These are phyloP conservation scores for Cataglyphis albicans DNA, from an alignment of 2,888 invertebrate genomes.

Conservation along the genomic window DNA sequence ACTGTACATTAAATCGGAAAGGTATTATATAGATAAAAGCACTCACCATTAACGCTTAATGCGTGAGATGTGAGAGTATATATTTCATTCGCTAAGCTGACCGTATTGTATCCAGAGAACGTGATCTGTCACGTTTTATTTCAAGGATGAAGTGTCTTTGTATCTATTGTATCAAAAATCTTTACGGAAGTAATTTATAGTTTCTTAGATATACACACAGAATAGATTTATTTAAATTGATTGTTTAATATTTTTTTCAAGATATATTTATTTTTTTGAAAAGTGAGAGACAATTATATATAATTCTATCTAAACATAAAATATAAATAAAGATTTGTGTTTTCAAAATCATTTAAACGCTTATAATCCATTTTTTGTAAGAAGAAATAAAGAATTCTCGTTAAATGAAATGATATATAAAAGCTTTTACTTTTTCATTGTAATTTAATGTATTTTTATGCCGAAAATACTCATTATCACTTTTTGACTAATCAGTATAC, in stretches of 20 bases:
- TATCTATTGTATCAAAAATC: background rate
- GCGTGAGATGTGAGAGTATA: background rate
- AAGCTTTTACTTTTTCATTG: background rate
- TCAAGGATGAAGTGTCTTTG: background rate
- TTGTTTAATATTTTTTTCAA: background rate
- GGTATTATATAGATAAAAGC: conserved; percentile 24
- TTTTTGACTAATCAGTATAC: background rate
- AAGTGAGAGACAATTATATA: background rate
- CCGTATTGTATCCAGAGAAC: conserved; percentile 27
- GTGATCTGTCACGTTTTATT: conserved; percentile 30
- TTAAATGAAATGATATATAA: background rate
- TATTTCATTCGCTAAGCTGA: conserved; percentile 30
- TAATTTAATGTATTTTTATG: background rate
- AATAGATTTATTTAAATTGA: background rate
- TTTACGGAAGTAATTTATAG: background rate
- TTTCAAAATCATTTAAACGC: background rate
- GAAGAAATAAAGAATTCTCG: background rate
- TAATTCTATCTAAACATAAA: conserved; percentile 12
- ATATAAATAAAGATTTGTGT: background rate
- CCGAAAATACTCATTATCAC: background rate
- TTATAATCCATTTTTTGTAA: background rate
- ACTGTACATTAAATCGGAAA: conserved; percentile 12
- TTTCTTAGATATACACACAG: background rate
- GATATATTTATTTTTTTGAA: background rate
- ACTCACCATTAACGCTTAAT: conserved; percentile 23